A percentile compares a stretch with the other conserved stretches of the same genome.
Evolutionary conservation across 2,113 vertebrate genomes (phyloP).

Genomic region (Psilopsiagon aymara): DNA sequence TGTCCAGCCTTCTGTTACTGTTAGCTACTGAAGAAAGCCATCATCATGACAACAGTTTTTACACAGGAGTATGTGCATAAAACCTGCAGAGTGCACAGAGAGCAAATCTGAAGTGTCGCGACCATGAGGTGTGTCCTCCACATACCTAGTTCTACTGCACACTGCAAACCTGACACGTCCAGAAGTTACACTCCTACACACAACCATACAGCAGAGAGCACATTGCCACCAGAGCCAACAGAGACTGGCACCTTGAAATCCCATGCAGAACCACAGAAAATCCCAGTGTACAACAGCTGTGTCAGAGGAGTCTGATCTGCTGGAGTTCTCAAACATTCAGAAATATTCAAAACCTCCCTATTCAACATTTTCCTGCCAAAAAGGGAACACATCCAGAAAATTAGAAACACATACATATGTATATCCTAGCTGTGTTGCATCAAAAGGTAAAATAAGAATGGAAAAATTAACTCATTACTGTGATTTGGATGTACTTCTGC

Average conservation of each 20-base stretch:
- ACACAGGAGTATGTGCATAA: neutral
- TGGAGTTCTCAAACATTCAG: neutral
- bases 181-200: neutral
- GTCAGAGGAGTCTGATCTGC: neutral
- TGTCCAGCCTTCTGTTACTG: neutral
- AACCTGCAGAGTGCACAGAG: neutral
- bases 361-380: neutral
- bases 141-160: neutral
- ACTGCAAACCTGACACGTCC: neutral
- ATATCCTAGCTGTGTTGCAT: neutral
- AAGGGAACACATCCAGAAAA: neutral
- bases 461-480: neutral
- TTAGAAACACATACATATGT: neutral
- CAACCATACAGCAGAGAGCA: neutral
- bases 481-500: neutral
- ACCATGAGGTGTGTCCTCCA: neutral
- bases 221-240: neutral
- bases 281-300: neutral
- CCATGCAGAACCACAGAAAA: fast-evolving
- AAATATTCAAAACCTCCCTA: neutral
- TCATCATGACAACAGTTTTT: neutral
- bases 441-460: neutral
- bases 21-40: neutral
- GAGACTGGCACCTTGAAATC: neutral
- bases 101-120: neutral